These are phyloP conservation scores for Pachycephus smyrnensis DNA, from an alignment of 2,888 invertebrate species.

Conservation along the genomic window DNA sequence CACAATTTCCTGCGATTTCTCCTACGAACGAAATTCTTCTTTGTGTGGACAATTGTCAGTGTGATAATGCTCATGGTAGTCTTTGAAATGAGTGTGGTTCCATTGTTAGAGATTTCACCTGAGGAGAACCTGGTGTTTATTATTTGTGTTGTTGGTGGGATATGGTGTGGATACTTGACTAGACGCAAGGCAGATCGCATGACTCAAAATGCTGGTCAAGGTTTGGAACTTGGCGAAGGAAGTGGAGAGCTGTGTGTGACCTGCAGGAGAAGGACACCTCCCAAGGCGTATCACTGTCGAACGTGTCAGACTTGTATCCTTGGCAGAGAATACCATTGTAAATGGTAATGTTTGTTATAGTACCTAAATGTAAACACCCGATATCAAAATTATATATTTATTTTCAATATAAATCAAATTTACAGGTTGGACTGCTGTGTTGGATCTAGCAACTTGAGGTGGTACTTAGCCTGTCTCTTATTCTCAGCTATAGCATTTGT, in stretches of 20 bases:
- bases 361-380: conserved; percentile 1
- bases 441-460: conserved; percentile 81
- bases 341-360: conserved; percentile 72
- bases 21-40: conserved; percentile 78
- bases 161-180: conserved; percentile 66
- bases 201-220: conserved; percentile 50
- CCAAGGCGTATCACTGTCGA: conserved; percentile 84
- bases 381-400: conserved; percentile 1
- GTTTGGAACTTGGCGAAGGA: conserved; percentile 55
- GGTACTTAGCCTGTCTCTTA: conserved; percentile 78
- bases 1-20: conserved; percentile 59
- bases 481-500: conserved; percentile 76
- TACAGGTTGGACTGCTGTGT: conserved; percentile 87
- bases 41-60: conserved; percentile 80
- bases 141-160: conserved; percentile 67
- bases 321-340: conserved; percentile 83
- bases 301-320: conserved; percentile 86
- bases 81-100: conserved; percentile 79
- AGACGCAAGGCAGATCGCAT: conserved; percentile 51
- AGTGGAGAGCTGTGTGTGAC: conserved; percentile 70
- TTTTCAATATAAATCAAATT: conserved; percentile 24
- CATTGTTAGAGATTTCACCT: conserved; percentile 77
- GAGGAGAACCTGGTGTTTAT: conserved; percentile 75
- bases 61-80: conserved; percentile 75
- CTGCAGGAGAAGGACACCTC: conserved; percentile 73